These are phyloP conservation scores for Albula glossodonta DNA, from an alignment of 2,113 vertebrate genomes.

Conservation along the genomic window DNA sequence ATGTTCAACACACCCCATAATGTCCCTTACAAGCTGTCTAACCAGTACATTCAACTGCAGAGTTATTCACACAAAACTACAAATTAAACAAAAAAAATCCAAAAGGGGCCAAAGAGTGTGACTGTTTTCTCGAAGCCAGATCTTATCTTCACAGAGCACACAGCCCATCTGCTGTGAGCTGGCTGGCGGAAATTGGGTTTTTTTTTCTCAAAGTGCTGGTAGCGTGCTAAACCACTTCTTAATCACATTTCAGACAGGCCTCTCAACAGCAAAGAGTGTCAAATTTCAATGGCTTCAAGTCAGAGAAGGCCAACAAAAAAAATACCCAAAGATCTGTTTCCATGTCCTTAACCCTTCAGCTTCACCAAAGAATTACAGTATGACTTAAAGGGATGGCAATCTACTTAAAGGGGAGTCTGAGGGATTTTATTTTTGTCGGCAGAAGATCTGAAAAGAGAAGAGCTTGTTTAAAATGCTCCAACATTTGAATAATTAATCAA, in stretches of 20 bases:
- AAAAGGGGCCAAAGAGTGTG: background rate
- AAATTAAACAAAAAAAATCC: background rate
- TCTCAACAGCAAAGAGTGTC: conserved; percentile 16
- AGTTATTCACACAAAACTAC: background rate
- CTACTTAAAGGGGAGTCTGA: too few relatives aligned
- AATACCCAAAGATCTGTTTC: conserved; percentile 1
- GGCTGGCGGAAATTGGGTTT: conserved; percentile 14
- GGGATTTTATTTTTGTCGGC: too few relatives aligned
- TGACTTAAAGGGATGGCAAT: background rate
- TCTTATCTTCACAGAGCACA: background rate
- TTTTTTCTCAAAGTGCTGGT: background rate
- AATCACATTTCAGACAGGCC: conserved; percentile 21
- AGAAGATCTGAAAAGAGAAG: background rate
- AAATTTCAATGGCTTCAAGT: conserved; percentile 29
- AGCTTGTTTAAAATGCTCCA: background rate
- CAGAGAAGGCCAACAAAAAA: background rate
- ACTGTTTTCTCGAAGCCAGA: background rate
- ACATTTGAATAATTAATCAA: too few relatives aligned
- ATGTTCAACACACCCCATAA: background rate
- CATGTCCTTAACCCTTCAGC: conserved; percentile 24
- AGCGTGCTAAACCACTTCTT: conserved; percentile 3
- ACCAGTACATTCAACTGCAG: background rate
- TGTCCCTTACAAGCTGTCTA: background rate
- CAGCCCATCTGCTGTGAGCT: background rate
- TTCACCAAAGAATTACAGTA: background rate